phyloP scores from a whole-genome alignment of 2,113 vertebrate genomes.

The Anoura caudifer region DNA sequence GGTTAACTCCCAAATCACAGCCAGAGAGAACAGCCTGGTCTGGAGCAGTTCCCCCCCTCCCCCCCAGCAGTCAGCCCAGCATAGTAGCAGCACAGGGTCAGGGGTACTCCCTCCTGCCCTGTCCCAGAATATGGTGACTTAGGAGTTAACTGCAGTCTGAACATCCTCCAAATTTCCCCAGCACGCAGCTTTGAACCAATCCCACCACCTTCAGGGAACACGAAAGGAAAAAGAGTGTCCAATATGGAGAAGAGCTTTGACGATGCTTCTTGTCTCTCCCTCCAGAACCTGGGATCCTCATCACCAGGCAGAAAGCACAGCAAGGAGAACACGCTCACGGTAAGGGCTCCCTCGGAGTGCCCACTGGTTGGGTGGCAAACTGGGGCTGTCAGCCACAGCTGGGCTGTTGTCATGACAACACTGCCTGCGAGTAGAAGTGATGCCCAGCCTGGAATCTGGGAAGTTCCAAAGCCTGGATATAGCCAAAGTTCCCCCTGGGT shows the following conservation, averaged over 20 bases:
- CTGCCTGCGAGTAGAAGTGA: background rate
- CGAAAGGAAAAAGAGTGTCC: slow-evolving; percentile 75
- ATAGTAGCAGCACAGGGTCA: background rate
- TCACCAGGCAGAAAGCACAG: slow-evolving; percentile 87
- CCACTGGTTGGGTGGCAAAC: background rate
- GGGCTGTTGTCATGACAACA: slow-evolving; percentile 64
- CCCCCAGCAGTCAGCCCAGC: slow-evolving; percentile 33
- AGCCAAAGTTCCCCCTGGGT: background rate
- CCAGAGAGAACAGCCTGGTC: slow-evolving; percentile 54
- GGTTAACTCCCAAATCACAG: slow-evolving; percentile 56
- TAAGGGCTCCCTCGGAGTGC: slow-evolving; percentile 74
- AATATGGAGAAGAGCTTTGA: slow-evolving; percentile 83
- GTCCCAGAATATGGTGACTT: slow-evolving; percentile 64
- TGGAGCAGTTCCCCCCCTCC: slow-evolving; percentile 57
- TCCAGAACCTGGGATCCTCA: slow-evolving; percentile 87
- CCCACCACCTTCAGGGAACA: slow-evolving; percentile 44
- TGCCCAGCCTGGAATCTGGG: background rate
- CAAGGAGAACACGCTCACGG: slow-evolving; percentile 88
- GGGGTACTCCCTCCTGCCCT: background rate
- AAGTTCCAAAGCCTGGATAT: slow-evolving; percentile 41
- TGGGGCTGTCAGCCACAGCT: background rate
- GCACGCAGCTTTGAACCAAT: slow-evolving; percentile 35
- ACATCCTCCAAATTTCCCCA: slow-evolving; percentile 27
- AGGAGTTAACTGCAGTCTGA: slow-evolving; percentile 45
- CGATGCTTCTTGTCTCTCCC: slow-evolving; percentile 81